Percentiles rank a stretch among this genome's conserved stretches.
These are phyloP conservation scores for Thereva unica DNA, from an alignment of 2,888 invertebrate genomes.

Conservation along the genomic window DNA sequence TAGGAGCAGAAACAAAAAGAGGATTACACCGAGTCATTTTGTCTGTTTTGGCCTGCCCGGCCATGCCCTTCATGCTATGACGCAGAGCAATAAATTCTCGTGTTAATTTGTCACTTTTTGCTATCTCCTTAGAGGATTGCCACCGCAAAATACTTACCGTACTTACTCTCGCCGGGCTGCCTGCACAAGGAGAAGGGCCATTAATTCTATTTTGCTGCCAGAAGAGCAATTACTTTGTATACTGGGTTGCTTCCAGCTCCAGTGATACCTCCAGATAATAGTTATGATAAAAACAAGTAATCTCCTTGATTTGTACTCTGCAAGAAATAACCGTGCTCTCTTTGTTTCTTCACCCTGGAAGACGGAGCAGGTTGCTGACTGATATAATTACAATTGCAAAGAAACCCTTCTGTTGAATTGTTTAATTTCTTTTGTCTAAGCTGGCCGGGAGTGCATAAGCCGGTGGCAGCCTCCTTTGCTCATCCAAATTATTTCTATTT, in stretches of 20 bases:
- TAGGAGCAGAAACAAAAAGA: conserved; percentile 27
- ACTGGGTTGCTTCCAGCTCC: conserved; percentile 10
- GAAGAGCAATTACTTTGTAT: conserved; percentile 41
- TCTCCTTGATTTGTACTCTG: background rate
- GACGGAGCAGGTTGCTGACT: too few relatives aligned
- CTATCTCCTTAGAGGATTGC: conserved; percentile 36
- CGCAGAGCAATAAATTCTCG: conserved; percentile 40
- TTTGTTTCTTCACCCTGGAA: too few relatives aligned
- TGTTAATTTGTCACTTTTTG: conserved; percentile 43
- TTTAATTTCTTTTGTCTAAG: too few relatives aligned
- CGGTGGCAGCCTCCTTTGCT: too few relatives aligned
- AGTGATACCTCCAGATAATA: conserved; percentile 3
- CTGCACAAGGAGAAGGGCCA: conserved; percentile 31
- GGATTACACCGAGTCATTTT: conserved; percentile 31
- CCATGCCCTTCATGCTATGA: conserved; percentile 31
- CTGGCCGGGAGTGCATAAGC: too few relatives aligned
- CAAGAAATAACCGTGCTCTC: background rate
- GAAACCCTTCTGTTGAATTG: too few relatives aligned
- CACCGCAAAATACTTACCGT: conserved; percentile 28
- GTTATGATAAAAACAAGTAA: conserved; percentile 13
- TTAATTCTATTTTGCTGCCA: conserved; percentile 41
- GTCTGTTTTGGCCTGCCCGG: conserved; percentile 4
- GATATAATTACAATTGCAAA: too few relatives aligned
- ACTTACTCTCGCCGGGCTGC: conserved; percentile 5
- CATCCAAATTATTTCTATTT: too few relatives aligned